Percentiles rank a stretch among this genome's conserved stretches.
These are phyloP conservation scores for Metaphire vulgaris DNA, from an alignment of 1,140 invertebrate species.

Conservation along the genomic window DNA sequence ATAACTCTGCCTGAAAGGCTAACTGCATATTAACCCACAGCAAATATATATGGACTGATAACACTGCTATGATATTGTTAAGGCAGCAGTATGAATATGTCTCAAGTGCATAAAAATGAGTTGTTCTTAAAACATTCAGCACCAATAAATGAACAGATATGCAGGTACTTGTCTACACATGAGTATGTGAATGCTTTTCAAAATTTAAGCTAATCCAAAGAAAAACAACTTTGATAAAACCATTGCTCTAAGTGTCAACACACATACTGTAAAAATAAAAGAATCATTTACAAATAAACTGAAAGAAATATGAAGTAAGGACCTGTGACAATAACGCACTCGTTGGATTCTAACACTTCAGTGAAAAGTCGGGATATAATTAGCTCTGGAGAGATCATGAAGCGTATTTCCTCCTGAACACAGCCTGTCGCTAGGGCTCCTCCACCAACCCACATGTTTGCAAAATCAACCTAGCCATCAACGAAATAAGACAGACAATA, in stretches of 20 bases:
- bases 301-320: constrained; percentile 5
- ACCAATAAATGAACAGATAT: too few species aligned
- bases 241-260: not conserved
- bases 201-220: too few species aligned
- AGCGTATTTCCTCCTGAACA: constrained; percentile 5
- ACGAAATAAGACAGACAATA: too few species aligned
- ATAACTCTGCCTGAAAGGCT: too few species aligned
- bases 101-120: too few species aligned
- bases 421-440: not conserved
- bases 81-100: too few species aligned
- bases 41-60: too few species aligned
- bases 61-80: not conserved
- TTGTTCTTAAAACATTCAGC: not conserved
- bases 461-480: constrained; percentile 11
- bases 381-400: constrained; percentile 86
- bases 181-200: too few species aligned
- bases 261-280: not conserved
- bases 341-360: constrained; percentile 71
- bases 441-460: constrained; percentile 1
- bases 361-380: constrained; percentile 80
- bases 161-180: too few species aligned
- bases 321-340: constrained; percentile 78
- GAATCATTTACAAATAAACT: not conserved
- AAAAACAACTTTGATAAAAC: too few species aligned
- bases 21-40: too few species aligned